Base-by-base conservation (phyloP, 2,797 vertebrate species). In the Cercopithecus neglectus region DNA sequence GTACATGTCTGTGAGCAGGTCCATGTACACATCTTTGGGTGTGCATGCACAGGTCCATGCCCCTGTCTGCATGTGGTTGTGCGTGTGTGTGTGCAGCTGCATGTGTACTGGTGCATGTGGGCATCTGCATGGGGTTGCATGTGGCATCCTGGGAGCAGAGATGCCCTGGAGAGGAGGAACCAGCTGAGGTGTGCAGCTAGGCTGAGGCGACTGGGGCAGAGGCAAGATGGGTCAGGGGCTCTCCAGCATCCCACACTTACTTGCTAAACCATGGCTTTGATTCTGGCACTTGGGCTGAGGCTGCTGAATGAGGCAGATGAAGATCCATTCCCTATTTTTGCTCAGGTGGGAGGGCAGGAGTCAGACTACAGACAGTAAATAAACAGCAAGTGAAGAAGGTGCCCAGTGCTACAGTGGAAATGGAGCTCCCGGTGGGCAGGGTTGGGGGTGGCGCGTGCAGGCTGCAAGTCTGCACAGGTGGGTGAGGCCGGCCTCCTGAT, bases 361-460 rank as follows among this genome's bases (percentile, higher is more conserved):
- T 50, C 57, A 64, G 83, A n/a, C 10, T 76, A 61, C 21, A 86
- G 67, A 70, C 8, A 30, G 80, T 33, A 30, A 17, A 57, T 28
- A 41, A 30, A 64, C 9, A 13, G 48, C 2, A 46, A 55, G 46
- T 8, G 28, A 64, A 57, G 61, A 70, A 70, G 84, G 61, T 28
- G 13, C 61, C 1, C 2, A 57, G 13, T 24, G 53, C 84, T 16
- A 19, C 16, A 33, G 24, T 53, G 41, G 30, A 61, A 57, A 70
- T 3, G 8, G 74, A 46, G 91, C 83, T 53, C 80, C 28, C 33
- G n/a, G 57, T 4, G 36, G 10, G 24, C 2, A 28, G 84, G 78
- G 75, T 12, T 0, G 4, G 44, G 55, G n/a, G 22, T 10, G 12
- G 50, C 12, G 0, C 7, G 7, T 30, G 8, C 6, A 14, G 50